A percentile compares a stretch with the other conserved stretches of the same genome.
phyloP scores from a whole-genome alignment of 2,797 vertebrate genomes.

The Pangasius krempfi region DNA sequence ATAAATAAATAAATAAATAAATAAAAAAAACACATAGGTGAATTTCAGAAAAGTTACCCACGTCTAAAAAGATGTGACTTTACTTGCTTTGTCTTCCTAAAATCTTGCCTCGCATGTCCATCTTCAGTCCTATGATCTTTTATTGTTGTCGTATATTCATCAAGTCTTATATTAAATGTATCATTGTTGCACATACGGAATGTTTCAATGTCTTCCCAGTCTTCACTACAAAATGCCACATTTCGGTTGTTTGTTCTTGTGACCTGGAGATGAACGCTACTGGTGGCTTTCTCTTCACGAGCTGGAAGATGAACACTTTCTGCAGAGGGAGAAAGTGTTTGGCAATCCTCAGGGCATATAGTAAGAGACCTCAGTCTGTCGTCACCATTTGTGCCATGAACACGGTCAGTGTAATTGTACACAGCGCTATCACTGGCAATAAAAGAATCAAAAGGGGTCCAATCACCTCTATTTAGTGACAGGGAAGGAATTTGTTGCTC shows the following conservation, averaged over 20 bases:
- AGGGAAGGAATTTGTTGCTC: not conserved
- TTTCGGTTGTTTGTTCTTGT: not conserved
- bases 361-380: not conserved
- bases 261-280: not conserved
- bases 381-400: not conserved
- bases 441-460: not conserved
- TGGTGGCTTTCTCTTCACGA: not conserved
- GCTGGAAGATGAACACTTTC: not conserved
- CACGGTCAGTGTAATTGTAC: not conserved
- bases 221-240: not conserved
- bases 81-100: not conserved
- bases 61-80: not conserved
- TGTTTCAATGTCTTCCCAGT: not conserved
- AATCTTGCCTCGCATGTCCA: not conserved
- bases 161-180: not conserved
- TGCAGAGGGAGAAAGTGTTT: not conserved
- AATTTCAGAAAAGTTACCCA: constrained; percentile 6
- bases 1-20: not conserved
- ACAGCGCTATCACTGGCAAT: not conserved
- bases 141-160: constrained; percentile 2
- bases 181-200: not conserved
- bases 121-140: constrained; percentile 15
- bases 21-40: not conserved
- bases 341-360: not conserved
- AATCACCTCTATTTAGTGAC: not conserved